phyloP scores from a whole-genome alignment of 92 coral and sea anemone genomes.

The Chrysogorgia sp. region DNA sequence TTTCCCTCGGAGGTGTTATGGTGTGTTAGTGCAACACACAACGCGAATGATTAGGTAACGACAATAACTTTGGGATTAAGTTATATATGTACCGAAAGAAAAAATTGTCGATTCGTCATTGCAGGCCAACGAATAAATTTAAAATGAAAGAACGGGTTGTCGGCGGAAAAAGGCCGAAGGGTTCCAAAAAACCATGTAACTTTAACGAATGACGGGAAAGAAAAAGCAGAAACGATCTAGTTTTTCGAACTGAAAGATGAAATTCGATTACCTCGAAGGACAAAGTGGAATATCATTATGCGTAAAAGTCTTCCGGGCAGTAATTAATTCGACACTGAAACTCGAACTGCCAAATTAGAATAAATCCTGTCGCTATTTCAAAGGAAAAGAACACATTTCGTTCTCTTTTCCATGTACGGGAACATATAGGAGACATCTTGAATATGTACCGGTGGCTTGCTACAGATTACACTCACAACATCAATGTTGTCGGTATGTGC shows the following conservation, averaged over 20 bases:
- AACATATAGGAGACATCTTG: no score
- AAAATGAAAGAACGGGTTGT: not conserved
- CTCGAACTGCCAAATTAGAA: slow-evolving; percentile 12
- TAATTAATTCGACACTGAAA: slow-evolving; percentile 19
- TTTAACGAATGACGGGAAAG: not conserved
- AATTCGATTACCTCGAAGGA: slow-evolving; percentile 25
- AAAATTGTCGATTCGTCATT: not conserved
- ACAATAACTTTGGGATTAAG: not conserved
- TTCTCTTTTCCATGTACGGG: no score
- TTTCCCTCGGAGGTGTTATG: not conserved
- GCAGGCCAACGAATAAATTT: not conserved
- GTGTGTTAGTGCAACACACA: no score
- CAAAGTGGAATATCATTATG: slow-evolving; percentile 10
- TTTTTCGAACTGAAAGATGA: not conserved
- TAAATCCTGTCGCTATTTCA: not conserved
- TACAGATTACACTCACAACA: no score
- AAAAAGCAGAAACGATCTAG: not conserved
- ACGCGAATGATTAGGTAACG: no score
- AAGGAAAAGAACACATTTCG: not conserved
- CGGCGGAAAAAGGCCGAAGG: not conserved
- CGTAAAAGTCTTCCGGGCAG: not conserved
- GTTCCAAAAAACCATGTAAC: not conserved
- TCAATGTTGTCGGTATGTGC: not conserved
- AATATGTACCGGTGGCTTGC: no score
- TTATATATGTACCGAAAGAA: not conserved